Evolutionary conservation across 2,113 vertebrate species (phyloP), one percentile per base, ranked within the genome.

Genomic region (Esox niger): DNA sequence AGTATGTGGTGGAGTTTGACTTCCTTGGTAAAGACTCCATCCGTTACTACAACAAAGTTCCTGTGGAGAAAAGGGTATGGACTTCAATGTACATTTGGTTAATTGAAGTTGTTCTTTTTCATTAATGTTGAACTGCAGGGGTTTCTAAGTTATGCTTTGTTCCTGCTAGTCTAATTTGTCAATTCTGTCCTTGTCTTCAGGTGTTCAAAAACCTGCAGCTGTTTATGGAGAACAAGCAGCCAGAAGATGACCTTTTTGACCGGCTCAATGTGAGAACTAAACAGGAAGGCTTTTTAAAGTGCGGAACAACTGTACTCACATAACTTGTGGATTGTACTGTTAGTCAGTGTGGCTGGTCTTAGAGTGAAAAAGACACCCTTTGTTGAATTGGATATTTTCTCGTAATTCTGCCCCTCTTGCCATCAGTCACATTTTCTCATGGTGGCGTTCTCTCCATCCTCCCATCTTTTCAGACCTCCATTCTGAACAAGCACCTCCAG

Each of bases 41-140:
- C 87, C 94, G 96, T 89, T 98, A 99, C 87, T 98, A 99, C 91
- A 99, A 99, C 92, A 98, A 96, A 84, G 95, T 98, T 73, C 96
- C 96, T 11, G 97, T 99, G 76, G 96, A 99, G 78, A 99, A 98
- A 87, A 92, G 96, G 92, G 97, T 99, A 86, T 94, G 93, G 1
- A n/a, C 32, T 27, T 5, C 10, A 27, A 49, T 49, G 20, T 10
- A 49, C 5, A 49, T 49, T 49, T 49, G 46, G 46, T 49, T 49
- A 25, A 27, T 26, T 23, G 17, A 6, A 29, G 4, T 15, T 29
- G 25, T 10, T 1, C 55, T 26, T 57, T 57, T 17, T 57, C 25
- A 29, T 13, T 61, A 2, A 4, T 8, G n/a, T 7, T 64, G n/a
- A 23, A 30, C 15, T 13, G 21, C 3, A 13, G n/a, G 68, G 20